These are phyloP conservation scores for Bimastos eiseni DNA, from an alignment of 2,888 invertebrate genomes.

Conservation along the genomic window DNA sequence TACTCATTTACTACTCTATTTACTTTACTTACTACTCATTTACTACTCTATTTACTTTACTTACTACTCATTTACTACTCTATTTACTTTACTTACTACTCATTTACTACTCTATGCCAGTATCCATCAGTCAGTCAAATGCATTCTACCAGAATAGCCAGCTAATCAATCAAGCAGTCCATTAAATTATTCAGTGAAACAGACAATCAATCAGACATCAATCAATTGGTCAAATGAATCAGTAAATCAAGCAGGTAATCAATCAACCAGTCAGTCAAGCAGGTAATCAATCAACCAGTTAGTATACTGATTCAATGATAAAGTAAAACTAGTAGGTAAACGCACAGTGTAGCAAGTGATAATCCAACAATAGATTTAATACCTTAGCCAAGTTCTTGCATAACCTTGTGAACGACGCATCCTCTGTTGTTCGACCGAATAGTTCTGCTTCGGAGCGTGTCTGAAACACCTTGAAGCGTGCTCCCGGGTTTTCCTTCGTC, in stretches of 20 bases:
- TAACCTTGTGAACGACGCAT: not conserved
- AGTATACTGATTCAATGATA: not conserved
- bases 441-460: slow-evolving; percentile 66
- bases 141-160: too few species aligned
- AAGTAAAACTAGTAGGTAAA: not conserved
- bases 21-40: too few species aligned
- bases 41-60: not conserved
- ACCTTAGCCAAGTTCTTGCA: not conserved
- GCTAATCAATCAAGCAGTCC: too few species aligned
- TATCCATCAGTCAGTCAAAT: not conserved
- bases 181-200: too few species aligned
- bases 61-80: too few species aligned
- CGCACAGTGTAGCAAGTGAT: not conserved
- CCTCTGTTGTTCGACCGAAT: not conserved
- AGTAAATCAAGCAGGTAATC: too few species aligned
- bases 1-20: not conserved
- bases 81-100: too few species aligned
- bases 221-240: too few species aligned
- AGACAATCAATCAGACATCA: too few species aligned
- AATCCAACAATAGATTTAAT: not conserved
- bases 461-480: slow-evolving; percentile 79
- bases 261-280: too few species aligned
- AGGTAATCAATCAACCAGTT: not conserved
- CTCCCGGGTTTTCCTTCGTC: slow-evolving; percentile 76
- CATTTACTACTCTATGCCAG: not conserved